Percentiles rank a stretch among this genome's conserved stretches.
phyloP scores from a whole-genome alignment of 35 echinoderm and acorn worm genomes.

The Heliocidaris tuberculata region DNA sequence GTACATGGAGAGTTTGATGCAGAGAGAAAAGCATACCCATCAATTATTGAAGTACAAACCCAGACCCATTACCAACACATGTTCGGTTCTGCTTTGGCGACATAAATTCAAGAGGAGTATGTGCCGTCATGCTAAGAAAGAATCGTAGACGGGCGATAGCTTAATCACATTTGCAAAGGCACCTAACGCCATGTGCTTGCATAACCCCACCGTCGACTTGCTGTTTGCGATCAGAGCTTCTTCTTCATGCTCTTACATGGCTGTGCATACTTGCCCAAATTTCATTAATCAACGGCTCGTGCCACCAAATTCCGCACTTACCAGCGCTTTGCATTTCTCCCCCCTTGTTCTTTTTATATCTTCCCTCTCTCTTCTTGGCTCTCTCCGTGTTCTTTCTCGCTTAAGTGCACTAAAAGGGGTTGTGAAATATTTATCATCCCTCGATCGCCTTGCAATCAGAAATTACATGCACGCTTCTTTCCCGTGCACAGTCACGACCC shows the following conservation, averaged over 20 bases:
- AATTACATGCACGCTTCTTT: constrained; percentile 40
- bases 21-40: not conserved
- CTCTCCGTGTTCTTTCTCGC: not conserved
- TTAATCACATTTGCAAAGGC: constrained; percentile 29
- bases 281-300: constrained; percentile 48
- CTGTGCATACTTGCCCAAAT: constrained; percentile 47
- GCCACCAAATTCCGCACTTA: constrained; percentile 40
- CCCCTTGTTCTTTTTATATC: not conserved
- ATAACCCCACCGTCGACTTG: not conserved
- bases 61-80: not conserved
- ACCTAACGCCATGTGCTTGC: constrained; percentile 17
- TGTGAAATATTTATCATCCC: constrained; percentile 51
- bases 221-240: constrained; percentile 14
- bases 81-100: not conserved
- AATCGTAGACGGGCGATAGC: not conserved
- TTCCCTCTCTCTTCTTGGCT: constrained; percentile 9
- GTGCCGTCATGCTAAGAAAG: not conserved
- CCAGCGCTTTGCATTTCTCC: not conserved
- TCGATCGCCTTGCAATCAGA: constrained; percentile 31
- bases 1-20: constrained; percentile 1
- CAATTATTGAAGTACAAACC: constrained; percentile 5
- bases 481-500: constrained; percentile 44
- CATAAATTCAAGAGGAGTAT: constrained; percentile 11
- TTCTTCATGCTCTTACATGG: constrained; percentile 21
- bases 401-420: constrained; percentile 50